Conservation (phyloP, 1,140 invertebrate genomes). For the Megalonaias nervosa region DNA sequence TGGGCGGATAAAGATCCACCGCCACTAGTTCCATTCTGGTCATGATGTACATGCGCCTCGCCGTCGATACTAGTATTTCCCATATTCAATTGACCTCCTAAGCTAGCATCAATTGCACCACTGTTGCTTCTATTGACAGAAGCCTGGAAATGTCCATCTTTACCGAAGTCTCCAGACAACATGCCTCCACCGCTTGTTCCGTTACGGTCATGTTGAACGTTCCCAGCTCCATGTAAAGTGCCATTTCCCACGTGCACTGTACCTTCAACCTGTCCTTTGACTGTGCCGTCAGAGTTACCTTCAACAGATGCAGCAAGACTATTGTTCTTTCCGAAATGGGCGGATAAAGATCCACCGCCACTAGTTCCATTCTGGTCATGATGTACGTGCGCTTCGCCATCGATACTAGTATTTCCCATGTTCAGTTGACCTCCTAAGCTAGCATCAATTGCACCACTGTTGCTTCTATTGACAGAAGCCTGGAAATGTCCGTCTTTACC, state of each 20-base stretch:
- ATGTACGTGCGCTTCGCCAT: not conserved
- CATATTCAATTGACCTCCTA: not conserved
- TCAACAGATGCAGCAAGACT: not conserved
- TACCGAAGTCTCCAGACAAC: not conserved
- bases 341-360: not conserved
- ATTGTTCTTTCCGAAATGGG: not conserved
- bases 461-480: not conserved
- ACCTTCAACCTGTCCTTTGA: not conserved
- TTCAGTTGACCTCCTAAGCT: not conserved
- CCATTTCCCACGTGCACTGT: not conserved
- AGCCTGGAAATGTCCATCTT: not conserved
- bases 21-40: not conserved
- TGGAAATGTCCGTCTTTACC: not conserved
- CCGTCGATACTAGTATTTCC: not conserved
- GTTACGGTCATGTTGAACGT: constrained; percentile 1
- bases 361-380: constrained; percentile 5
- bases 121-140: not conserved
- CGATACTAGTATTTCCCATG: not conserved
- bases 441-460: not conserved
- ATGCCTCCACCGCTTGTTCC: not conserved
- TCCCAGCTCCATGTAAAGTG: not conserved
- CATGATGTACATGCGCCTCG: not conserved
- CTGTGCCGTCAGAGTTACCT: not conserved
- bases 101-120: not conserved
- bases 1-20: not conserved